These are phyloP conservation scores for Dusona sp. DNA, from an alignment of 2,888 invertebrate genomes.

Conservation along the genomic window DNA sequence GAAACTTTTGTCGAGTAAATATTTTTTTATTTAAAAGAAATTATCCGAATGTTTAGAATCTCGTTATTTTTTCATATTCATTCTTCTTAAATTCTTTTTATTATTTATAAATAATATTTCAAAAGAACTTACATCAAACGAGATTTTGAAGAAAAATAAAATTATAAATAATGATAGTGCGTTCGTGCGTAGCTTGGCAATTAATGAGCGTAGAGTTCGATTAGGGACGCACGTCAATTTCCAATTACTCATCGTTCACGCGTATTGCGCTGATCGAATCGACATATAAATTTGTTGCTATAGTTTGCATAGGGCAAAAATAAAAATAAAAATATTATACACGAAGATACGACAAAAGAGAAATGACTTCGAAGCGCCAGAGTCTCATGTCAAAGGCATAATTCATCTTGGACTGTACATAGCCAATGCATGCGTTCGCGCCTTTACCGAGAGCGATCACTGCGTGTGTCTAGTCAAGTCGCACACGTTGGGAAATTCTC, in stretches of 20 bases:
- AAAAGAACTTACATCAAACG: not conserved
- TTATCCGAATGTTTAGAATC: not conserved
- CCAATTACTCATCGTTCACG: slow-evolving; percentile 50
- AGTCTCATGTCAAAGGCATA: slow-evolving; percentile 60
- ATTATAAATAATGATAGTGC: slow-evolving; percentile 26
- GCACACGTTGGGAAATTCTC: slow-evolving; percentile 75
- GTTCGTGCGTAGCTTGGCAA: slow-evolving; percentile 14
- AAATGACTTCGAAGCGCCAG: slow-evolving; percentile 45
- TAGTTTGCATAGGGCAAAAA: slow-evolving; percentile 26
- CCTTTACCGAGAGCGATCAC: slow-evolving; percentile 33
- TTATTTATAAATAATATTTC: not conserved
- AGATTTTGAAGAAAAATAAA: slow-evolving; percentile 1
- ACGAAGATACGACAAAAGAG: slow-evolving; percentile 42
- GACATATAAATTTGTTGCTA: slow-evolving; percentile 19
- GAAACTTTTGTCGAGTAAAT: not conserved
- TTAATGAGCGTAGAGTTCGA: slow-evolving; percentile 37
- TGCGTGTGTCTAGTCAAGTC: slow-evolving; percentile 67
- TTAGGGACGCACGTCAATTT: slow-evolving; percentile 44
- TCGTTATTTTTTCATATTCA: not conserved
- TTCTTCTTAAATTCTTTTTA: not conserved
- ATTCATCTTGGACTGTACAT: slow-evolving; percentile 48
- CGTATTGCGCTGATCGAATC: slow-evolving; percentile 2
- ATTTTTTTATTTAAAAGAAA: not conserved
- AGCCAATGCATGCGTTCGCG: slow-evolving; percentile 33
- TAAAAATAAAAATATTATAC: slow-evolving; percentile 33